Evolutionary conservation across 2,888 invertebrate species (phyloP).

Genomic region (Ctena decussata): DNA sequence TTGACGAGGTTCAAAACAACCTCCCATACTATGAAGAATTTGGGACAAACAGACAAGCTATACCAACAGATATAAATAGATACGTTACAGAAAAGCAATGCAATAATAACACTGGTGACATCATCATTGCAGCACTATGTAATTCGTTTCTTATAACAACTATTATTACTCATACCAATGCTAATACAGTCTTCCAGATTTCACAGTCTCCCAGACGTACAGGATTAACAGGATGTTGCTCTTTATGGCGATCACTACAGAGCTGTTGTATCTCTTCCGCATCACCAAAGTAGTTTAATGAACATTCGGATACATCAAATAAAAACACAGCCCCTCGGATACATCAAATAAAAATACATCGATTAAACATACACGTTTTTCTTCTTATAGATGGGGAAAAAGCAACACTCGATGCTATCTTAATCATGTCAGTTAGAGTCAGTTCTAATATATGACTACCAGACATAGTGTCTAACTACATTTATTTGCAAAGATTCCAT

Average conservation of each 20-base stretch:
- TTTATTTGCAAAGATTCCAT: too few relatives aligned
- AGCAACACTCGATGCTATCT: too few relatives aligned
- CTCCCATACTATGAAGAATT: constrained; percentile 32
- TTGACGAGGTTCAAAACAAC: constrained; percentile 24
- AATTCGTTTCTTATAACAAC: background rate
- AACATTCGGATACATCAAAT: too few relatives aligned
- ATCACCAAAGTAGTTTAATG: too few relatives aligned
- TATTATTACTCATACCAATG: background rate
- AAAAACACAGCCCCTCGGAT: background rate
- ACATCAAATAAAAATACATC: too few relatives aligned
- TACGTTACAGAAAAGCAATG: constrained; percentile 41
- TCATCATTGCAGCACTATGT: constrained; percentile 38
- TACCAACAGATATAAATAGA: constrained; percentile 34
- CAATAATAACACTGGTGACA: constrained; percentile 41
- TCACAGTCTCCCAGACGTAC: background rate
- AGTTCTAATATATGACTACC: too few relatives aligned
- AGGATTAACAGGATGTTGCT: background rate
- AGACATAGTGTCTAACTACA: too few relatives aligned
- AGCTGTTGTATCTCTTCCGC: background rate
- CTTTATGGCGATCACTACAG: background rate
- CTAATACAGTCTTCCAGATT: background rate
- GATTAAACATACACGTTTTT: too few relatives aligned
- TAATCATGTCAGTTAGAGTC: too few relatives aligned
- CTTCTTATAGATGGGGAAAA: too few relatives aligned
- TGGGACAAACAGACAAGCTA: constrained; percentile 26